Evolutionary conservation across 2,888 invertebrate species (phyloP), one percentile per base, ranked within the genome.

Genomic region (Philopedon plagiatum): DNA sequence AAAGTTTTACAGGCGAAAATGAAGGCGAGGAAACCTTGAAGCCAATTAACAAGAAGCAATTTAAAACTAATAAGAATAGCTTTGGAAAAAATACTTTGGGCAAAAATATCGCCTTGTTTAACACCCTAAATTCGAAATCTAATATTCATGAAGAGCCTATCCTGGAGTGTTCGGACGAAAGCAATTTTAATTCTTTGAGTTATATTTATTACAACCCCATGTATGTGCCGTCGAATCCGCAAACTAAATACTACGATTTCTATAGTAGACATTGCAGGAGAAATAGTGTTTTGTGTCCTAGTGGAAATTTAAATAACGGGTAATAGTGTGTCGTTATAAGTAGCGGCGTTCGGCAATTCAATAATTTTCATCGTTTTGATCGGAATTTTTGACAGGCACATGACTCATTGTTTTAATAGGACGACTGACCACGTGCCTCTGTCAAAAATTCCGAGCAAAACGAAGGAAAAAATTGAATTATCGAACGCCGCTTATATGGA

Each of bases 101-200:
- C 1, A 77, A 73, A 64, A 83, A 84, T 65, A 80, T 83, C 5
- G 80, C 83, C 1, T 64, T 82, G 1, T 79, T 77, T 56, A 84
- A 84, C 63, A 82, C 81, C 0, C 62, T 83, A 26, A 83, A 84
- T 64, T 76, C 81, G 1, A 83, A 79, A 76, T 83, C 82, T 0
- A 85, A 85, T 58, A 77, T 85, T 0, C 84, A 83, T 67, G 84
- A 85, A 75, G 85, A 86, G 5, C 79, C 83, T 0, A 86, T 86
- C 51, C 84, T 84, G 75, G 86, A 86, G 69, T 85, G 86, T 75
- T 85, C 85, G 0, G 85, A 85, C 72, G 84, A 85, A 69, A 77
- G 81, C 32, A 83, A 83, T 69, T 68, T 78, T 9, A 80, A 79
- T 64, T 79, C 80, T 19, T 61, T 79, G 19, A 79, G 73, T 58